Conservation (phyloP, 2,888 invertebrate species). For the Criorhina ranunculi region DNA sequence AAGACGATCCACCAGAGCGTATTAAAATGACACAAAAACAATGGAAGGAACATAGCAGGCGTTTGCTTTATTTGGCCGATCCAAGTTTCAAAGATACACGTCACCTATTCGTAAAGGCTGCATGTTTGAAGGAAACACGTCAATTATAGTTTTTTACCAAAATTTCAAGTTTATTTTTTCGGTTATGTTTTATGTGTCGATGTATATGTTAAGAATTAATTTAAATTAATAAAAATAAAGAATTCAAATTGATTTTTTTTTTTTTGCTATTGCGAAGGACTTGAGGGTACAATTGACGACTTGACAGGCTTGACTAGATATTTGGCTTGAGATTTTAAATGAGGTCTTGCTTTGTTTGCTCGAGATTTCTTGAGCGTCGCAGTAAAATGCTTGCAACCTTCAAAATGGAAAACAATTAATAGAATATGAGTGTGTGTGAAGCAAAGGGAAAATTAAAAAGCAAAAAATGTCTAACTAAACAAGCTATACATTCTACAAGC, state of each 20-base stretch:
- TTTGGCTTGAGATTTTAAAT: conserved; percentile 1
- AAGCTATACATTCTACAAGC: no score
- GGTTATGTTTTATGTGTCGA: neutral
- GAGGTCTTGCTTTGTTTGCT: conserved; percentile 20
- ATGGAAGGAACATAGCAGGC: no score
- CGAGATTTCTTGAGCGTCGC: conserved; percentile 4
- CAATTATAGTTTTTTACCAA: no score
- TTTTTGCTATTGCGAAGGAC: neutral
- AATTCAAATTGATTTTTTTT: neutral
- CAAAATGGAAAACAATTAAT: conserved; percentile 35
- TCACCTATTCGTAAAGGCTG: no score
- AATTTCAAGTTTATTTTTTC: no score
- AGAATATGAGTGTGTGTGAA: neutral
- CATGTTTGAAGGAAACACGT: no score
- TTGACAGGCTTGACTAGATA: conserved; percentile 4
- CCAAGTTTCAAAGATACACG: no score
- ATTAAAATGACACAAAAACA: no score
- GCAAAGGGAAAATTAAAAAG: neutral
- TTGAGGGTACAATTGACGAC: conserved; percentile 10
- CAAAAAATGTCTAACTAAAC: neutral
- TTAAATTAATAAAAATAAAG: neutral
- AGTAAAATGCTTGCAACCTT: conserved; percentile 26
- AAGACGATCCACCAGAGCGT: no score
- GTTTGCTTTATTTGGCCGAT: no score
- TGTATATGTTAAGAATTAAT: neutral